phyloP scores from a whole-genome alignment of 2,113 vertebrate genomes.

The Carassius gibelio region DNA sequence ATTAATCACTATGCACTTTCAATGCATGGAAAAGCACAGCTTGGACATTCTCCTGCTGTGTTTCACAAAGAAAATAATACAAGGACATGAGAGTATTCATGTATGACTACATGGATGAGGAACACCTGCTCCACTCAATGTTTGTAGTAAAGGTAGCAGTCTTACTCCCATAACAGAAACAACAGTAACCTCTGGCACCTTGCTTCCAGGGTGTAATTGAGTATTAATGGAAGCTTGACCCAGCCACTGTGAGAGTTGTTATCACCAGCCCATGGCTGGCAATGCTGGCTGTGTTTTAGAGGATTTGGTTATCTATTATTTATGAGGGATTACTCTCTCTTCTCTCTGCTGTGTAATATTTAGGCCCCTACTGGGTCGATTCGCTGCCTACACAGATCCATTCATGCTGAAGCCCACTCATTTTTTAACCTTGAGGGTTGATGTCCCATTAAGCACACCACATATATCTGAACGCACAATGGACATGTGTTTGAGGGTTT shows the following conservation, averaged over 20 bases:
- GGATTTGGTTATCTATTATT: slow-evolving; percentile 80
- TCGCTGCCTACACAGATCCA: slow-evolving; percentile 33
- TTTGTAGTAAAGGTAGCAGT: slow-evolving; percentile 56
- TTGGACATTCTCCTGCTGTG: background rate
- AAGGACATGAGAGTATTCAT: background rate
- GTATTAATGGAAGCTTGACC: slow-evolving; percentile 72
- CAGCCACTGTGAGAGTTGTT: slow-evolving; percentile 70
- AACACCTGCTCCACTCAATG: slow-evolving; percentile 11
- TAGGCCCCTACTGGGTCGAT: slow-evolving; percentile 32
- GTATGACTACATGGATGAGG: background rate
- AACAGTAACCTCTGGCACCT: slow-evolving; percentile 53
- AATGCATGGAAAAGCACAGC: background rate
- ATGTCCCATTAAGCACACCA: slow-evolving; percentile 40
- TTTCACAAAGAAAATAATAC: background rate
- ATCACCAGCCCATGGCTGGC: slow-evolving; percentile 66
- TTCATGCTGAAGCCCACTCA: slow-evolving; percentile 24
- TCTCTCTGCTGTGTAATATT: slow-evolving; percentile 40
- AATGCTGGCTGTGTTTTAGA: slow-evolving; percentile 72
- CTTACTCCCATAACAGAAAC: slow-evolving; percentile 62
- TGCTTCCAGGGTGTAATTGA: slow-evolving; percentile 67
- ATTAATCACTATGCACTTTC: background rate
- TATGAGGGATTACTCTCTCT: slow-evolving; percentile 76
- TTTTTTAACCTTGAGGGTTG: slow-evolving; percentile 44
- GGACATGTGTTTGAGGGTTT: slow-evolving; percentile 21
- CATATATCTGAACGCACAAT: background rate